Evolutionary conservation across 1,140 invertebrate genomes (phyloP).

Genomic region (Goniozus legneri): DNA sequence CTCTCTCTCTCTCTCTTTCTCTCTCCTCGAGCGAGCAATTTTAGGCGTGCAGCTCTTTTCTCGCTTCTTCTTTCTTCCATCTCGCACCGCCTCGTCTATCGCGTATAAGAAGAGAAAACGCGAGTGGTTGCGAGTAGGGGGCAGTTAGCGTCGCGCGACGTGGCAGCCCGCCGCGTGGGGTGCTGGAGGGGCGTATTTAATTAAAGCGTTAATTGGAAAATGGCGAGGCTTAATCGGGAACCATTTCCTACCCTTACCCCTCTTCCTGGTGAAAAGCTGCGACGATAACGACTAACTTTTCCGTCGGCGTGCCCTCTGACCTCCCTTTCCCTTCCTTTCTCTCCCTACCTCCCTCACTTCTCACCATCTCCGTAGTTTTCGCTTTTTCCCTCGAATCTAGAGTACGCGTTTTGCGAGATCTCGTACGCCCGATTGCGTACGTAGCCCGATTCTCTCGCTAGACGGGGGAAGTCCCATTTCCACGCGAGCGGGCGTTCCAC

Average conservation of each 20-base stretch:
- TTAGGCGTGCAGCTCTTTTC: slow-evolving; percentile 16
- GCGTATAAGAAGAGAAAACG: too few species aligned
- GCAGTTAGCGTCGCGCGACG: background rate
- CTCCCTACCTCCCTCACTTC: background rate
- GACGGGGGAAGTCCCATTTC: too few species aligned
- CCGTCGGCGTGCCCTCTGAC: slow-evolving; percentile 13
- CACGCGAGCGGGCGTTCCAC: too few species aligned
- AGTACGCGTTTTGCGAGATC: too few species aligned
- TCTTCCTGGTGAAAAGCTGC: slow-evolving; percentile 45
- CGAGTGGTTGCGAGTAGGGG: too few species aligned
- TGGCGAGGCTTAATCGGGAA: slow-evolving; percentile 42
- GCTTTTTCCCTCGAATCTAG: too few species aligned
- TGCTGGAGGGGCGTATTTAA: slow-evolving; percentile 41
- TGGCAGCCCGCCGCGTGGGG: background rate
- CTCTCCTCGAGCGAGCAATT: slow-evolving; percentile 13
- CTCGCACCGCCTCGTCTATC: background rate
- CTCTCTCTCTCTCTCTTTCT: too few species aligned
- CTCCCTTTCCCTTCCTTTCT: background rate
- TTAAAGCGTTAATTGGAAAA: slow-evolving; percentile 48
- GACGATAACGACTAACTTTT: slow-evolving; percentile 45
- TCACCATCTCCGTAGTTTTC: too few species aligned
- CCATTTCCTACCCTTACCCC: slow-evolving; percentile 39
- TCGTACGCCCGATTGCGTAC: too few species aligned
- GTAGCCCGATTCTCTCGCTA: too few species aligned
- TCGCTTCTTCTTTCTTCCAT: background rate